Percentiles rank a stretch among this genome's conserved stretches.
Conservation (phyloP, 2,797 vertebrate genomes). For the Cottoperca gobio region DNA sequence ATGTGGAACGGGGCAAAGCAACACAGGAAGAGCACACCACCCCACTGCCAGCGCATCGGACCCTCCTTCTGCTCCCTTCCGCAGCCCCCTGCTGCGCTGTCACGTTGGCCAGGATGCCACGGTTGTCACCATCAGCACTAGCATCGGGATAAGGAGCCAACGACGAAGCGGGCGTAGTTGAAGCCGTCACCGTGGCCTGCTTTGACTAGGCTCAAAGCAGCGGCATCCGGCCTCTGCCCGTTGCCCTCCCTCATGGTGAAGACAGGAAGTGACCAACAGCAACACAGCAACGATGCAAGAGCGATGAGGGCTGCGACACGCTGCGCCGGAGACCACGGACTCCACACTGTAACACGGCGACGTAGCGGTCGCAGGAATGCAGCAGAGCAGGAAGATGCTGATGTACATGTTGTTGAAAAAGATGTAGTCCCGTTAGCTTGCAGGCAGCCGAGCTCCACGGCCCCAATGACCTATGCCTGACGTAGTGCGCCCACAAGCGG, state of each 20-base stretch:
- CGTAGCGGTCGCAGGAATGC: constrained; percentile 91
- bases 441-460: constrained; percentile 73
- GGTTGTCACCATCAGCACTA: constrained; percentile 85
- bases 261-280: constrained; percentile 77
- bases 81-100: constrained; percentile 82
- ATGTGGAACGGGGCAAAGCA: constrained; percentile 93
- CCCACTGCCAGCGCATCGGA: constrained; percentile 74
- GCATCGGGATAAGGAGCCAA: constrained; percentile 87
- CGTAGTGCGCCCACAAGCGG: constrained; percentile 90
- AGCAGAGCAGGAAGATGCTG: constrained; percentile 93
- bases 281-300: constrained; percentile 69
- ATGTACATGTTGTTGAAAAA: constrained; percentile 96
- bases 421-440: constrained; percentile 84
- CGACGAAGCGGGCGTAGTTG: constrained; percentile 80
- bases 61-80: constrained; percentile 80
- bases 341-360: constrained; percentile 88
- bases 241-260: constrained; percentile 73
- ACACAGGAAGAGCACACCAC: constrained; percentile 90
- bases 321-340: constrained; percentile 81
- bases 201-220: constrained; percentile 88
- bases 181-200: constrained; percentile 66
- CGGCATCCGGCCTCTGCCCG: rapidly evolving
- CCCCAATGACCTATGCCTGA: constrained; percentile 77
- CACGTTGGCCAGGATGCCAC: constrained; percentile 78
- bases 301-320: constrained; percentile 72